Conservation (phyloP, 2,888 invertebrate genomes). For the Tortricodes alternella region DNA sequence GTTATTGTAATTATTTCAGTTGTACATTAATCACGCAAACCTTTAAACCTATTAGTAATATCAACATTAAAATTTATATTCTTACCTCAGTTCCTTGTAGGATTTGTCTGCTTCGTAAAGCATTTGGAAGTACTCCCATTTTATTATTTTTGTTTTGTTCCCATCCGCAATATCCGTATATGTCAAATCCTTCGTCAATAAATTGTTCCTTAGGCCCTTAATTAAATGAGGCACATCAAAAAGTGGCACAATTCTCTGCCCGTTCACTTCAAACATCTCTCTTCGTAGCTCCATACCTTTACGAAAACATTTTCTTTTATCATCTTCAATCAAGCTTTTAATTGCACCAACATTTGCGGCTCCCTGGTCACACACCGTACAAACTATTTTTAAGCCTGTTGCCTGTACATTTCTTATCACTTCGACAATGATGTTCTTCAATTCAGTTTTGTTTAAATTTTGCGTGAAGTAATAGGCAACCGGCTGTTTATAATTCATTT, state of each 20-base stretch:
- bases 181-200: conserved; percentile 32
- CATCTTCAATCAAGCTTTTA: background rate
- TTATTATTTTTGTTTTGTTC: conserved; percentile 35
- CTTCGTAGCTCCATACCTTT: background rate
- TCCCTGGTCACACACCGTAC: background rate
- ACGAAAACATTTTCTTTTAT: background rate
- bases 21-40: too few relatives aligned
- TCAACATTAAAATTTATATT: conserved; percentile 41
- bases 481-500: background rate
- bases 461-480: background rate
- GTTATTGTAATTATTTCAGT: too few relatives aligned
- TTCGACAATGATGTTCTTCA: background rate
- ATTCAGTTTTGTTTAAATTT: background rate
- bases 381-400: background rate
- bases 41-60: too few relatives aligned
- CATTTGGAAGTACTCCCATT: conserved; percentile 39
- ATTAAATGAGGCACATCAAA: conserved; percentile 31
- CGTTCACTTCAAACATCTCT: conserved; percentile 7
- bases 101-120: conserved; percentile 37
- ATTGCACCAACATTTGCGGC: background rate
- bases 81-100: conserved; percentile 38
- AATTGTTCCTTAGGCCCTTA: conserved; percentile 33
- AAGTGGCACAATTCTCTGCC: conserved; percentile 19
- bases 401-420: background rate
- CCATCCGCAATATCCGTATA: conserved; percentile 15